Conservation (phyloP, 2,797 vertebrate genomes). For the Babyrousa celebensis region DNA sequence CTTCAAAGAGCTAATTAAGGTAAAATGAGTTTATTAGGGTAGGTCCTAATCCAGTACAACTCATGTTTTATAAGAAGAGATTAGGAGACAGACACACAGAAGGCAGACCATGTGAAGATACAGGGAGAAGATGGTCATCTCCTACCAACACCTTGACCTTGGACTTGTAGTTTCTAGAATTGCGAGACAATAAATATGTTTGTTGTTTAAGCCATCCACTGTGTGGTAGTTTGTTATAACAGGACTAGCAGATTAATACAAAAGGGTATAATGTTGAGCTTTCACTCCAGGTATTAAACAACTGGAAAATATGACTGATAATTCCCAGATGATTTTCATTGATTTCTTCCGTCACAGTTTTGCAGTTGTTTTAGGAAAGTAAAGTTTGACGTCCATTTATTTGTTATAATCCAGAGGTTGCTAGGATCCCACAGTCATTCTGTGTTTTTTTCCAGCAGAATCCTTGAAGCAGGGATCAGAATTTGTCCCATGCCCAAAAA, state of each 20-base stretch:
- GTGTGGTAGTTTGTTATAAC: not conserved
- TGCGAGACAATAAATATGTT: not conserved
- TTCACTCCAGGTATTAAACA: not conserved
- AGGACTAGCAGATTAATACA: not conserved
- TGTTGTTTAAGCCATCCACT: not conserved
- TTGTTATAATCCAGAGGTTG: not conserved
- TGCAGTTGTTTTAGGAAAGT: not conserved
- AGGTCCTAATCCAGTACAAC: not conserved
- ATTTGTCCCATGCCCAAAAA: not conserved
- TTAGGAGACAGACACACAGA: not conserved
- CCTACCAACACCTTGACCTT: not conserved
- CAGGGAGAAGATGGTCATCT: not conserved
- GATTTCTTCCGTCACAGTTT: conserved; percentile 19
- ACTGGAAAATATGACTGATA: not conserved
- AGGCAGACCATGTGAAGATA: not conserved
- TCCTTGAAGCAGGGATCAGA: not conserved
- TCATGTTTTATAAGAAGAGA: not conserved
- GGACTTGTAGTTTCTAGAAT: not conserved
- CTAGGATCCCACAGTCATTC: not conserved
- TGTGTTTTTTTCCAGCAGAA: not conserved
- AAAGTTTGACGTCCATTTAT: not conserved
- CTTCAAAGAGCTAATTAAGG: not conserved
- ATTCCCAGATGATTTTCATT: not conserved
- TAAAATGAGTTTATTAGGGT: not conserved
- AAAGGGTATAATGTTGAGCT: not conserved